Evolutionary conservation across 2,888 invertebrate species (phyloP).

Genomic region (Linyphia triangularis): DNA sequence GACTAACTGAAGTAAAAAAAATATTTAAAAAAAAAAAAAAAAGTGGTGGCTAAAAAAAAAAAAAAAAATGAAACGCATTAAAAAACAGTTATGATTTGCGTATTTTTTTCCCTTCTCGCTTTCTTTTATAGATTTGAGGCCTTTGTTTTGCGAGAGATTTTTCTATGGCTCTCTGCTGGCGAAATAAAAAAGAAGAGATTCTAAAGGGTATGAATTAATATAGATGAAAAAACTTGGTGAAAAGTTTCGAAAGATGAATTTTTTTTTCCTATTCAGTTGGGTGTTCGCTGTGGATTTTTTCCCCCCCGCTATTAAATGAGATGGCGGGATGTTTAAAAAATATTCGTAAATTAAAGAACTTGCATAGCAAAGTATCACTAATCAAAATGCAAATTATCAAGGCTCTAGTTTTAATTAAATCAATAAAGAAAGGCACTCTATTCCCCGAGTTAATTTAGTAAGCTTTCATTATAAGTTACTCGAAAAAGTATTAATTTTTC

Average conservation of each 20-base stretch:
- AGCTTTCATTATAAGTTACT: constrained; percentile 52
- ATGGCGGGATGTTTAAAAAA: constrained; percentile 26
- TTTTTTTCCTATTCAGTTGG: constrained; percentile 25
- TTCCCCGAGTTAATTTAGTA: constrained; percentile 63
- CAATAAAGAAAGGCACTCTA: constrained; percentile 50
- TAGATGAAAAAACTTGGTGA: constrained; percentile 67
- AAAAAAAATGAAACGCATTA: constrained; percentile 66
- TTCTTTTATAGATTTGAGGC: constrained; percentile 39
- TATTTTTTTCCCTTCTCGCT: constrained; percentile 22
- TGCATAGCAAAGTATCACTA: constrained; percentile 55
- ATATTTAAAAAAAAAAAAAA: constrained; percentile 47
- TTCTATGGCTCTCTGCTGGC: constrained; percentile 41
- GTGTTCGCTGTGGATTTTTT: constrained; percentile 1
- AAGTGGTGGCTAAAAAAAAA: constrained; percentile 29
- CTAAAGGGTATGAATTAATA: constrained; percentile 59
- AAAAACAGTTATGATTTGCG: constrained; percentile 73
- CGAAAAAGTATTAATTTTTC: constrained; percentile 43
- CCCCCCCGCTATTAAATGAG: constrained; percentile 3
- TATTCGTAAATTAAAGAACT: constrained; percentile 60
- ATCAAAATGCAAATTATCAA: constrained; percentile 74
- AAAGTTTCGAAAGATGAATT: constrained; percentile 56
- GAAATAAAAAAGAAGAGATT: constrained; percentile 24
- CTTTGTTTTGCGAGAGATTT: constrained; percentile 67
- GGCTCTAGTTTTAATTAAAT: constrained; percentile 72
- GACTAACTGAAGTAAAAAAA: constrained; percentile 15